A percentile compares a stretch with the other conserved stretches of the same genome.
Conservation (phyloP, 1,140 invertebrate genomes). For the Argopecten irradians region DNA sequence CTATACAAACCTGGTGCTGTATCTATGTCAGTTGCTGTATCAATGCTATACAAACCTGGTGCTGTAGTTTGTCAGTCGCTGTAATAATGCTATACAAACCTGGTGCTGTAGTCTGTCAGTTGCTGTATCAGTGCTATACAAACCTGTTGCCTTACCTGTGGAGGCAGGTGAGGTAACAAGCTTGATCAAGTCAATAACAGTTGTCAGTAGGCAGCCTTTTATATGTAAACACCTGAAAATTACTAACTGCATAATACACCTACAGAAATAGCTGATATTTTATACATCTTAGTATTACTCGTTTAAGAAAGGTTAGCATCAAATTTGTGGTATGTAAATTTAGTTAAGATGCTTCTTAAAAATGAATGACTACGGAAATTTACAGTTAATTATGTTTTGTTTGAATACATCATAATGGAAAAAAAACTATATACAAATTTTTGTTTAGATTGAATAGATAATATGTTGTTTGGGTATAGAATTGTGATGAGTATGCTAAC, state of each 20-base stretch:
- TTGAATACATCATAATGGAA: background rate
- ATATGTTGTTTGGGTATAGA: no score
- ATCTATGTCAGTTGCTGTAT: no score
- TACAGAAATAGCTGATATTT: background rate
- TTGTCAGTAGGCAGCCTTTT: background rate
- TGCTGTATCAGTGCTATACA: no score
- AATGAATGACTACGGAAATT: background rate
- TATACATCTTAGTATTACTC: background rate
- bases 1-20: no score
- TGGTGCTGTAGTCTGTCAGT: no score
- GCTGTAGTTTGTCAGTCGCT: background rate
- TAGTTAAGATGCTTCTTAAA: background rate
- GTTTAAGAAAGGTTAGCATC: background rate
- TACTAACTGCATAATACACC: background rate
- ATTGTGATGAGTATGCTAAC: background rate
- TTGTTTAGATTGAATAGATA: background rate
- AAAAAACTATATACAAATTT: background rate
- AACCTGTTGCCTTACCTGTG: background rate
- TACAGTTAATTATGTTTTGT: background rate
- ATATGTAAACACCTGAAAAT: conserved; percentile 23
- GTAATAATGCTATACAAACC: background rate
- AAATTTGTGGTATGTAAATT: background rate
- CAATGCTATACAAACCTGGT: no score
- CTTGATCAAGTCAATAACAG: conserved; percentile 6
- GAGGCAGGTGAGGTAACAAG: background rate